phyloP scores from a whole-genome alignment of 2,113 vertebrate species.

The Oreotragus oreotragus region DNA sequence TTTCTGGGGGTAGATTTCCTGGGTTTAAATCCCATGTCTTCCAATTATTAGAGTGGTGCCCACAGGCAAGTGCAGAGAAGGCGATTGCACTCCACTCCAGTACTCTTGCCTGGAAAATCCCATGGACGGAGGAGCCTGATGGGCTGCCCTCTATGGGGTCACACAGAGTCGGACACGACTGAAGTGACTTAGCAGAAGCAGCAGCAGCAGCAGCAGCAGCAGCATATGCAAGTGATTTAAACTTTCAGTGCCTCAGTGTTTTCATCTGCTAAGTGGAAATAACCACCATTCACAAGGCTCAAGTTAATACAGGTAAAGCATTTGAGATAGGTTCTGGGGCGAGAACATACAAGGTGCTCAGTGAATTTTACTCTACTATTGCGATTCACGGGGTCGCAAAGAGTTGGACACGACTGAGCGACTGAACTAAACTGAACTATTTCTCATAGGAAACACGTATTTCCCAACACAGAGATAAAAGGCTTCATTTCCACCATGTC shows the following conservation, averaged over 20 bases:
- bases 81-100: too few species aligned
- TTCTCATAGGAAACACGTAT: not conserved
- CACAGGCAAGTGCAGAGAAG: too few species aligned
- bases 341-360: not conserved
- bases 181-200: too few species aligned
- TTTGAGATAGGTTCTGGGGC: not conserved
- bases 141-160: too few species aligned
- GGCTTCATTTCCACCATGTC: not conserved
- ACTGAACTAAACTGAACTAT: too few species aligned
- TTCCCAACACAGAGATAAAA: not conserved
- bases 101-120: too few species aligned
- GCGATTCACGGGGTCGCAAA: too few species aligned
- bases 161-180: too few species aligned
- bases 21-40: not conserved
- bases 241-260: not conserved
- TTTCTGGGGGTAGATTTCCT: not conserved
- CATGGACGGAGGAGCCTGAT: too few species aligned
- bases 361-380: accelerated
- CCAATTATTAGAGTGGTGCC: not conserved
- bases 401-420: too few species aligned
- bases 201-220: too few species aligned
- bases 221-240: too few species aligned
- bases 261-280: not conserved
- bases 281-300: not conserved
- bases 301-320: accelerated